Percentiles rank a stretch among this genome's conserved stretches.
These are phyloP conservation scores for Pangasius macronema DNA, from an alignment of 2,797 vertebrate species.

Conservation along the genomic window DNA sequence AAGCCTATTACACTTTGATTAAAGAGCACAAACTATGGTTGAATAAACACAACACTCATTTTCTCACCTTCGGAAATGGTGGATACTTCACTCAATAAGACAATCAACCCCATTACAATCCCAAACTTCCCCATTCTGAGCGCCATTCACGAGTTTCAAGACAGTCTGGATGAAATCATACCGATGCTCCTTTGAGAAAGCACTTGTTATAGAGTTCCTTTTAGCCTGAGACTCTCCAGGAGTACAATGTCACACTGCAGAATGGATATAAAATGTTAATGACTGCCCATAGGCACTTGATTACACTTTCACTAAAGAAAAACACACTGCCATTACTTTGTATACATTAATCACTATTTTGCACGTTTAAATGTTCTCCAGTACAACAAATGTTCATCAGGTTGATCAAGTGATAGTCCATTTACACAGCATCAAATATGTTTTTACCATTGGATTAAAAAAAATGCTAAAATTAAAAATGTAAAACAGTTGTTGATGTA, in stretches of 20 bases:
- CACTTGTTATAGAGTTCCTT: constrained; percentile 38
- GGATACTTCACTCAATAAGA: constrained; percentile 66
- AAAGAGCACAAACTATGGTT: neutral
- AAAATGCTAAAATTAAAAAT: neutral
- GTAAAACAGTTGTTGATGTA: neutral
- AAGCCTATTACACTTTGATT: neutral
- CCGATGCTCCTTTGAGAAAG: constrained; percentile 47
- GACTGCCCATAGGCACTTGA: constrained; percentile 65
- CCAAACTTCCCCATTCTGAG: constrained; percentile 64
- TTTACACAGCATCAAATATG: neutral
- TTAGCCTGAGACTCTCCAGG: constrained; percentile 50
- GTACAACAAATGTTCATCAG: neutral
- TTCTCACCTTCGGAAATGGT: constrained; percentile 69
- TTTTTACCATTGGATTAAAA: neutral
- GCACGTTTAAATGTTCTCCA: neutral
- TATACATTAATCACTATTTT: constrained; percentile 1
- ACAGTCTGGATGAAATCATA: constrained; percentile 53
- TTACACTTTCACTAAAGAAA: constrained; percentile 61
- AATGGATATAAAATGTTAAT: constrained; percentile 76
- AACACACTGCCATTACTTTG: constrained; percentile 17
- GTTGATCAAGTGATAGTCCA: neutral
- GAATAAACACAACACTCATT: neutral
- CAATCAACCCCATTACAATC: constrained; percentile 65
- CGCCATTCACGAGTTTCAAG: constrained; percentile 63
- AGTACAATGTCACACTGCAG: constrained; percentile 68